Evolutionary conservation across 1,140 invertebrate genomes (phyloP).

Genomic region (Andricus grossulariae): DNA sequence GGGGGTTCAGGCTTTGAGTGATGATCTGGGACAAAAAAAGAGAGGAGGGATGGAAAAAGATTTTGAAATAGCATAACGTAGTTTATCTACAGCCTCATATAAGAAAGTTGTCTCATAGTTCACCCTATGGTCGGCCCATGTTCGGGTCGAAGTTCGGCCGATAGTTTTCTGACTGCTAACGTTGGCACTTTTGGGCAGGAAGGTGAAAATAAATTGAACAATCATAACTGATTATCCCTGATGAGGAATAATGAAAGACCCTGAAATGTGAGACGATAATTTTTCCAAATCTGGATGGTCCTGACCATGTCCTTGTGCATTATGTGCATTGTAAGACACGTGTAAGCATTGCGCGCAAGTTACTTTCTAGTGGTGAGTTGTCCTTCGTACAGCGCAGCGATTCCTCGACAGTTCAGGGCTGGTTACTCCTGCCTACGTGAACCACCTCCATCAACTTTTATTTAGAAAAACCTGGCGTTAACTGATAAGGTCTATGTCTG

Average conservation of each 20-base stretch:
- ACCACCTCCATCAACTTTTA: slow-evolving; percentile 28
- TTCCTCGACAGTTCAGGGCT: slow-evolving; percentile 67
- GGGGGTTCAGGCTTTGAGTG: no score
- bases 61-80: no score
- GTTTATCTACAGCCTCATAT: no score
- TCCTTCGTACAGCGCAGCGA: slow-evolving; percentile 57
- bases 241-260: slow-evolving; percentile 23
- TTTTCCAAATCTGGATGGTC: slow-evolving; percentile 20
- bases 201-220: no score
- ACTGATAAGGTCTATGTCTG: neutral
- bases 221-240: no score
- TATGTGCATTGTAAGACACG: slow-evolving; percentile 37
- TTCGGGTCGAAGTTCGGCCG: no score
- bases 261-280: neutral
- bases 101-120: no score
- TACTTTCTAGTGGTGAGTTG: slow-evolving; percentile 51
- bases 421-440: slow-evolving; percentile 45
- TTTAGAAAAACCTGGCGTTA: neutral
- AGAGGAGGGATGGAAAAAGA: no score
- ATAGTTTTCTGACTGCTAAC: no score
- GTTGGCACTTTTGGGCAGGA: no score
- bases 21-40: no score
- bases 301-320: slow-evolving; percentile 30
- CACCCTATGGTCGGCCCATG: no score
- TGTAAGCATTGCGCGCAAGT: slow-evolving; percentile 48